Evolutionary conservation across 2,113 vertebrate genomes (phyloP), one percentile per base, ranked within the genome.

Genomic region (Elephas maximus): DNA sequence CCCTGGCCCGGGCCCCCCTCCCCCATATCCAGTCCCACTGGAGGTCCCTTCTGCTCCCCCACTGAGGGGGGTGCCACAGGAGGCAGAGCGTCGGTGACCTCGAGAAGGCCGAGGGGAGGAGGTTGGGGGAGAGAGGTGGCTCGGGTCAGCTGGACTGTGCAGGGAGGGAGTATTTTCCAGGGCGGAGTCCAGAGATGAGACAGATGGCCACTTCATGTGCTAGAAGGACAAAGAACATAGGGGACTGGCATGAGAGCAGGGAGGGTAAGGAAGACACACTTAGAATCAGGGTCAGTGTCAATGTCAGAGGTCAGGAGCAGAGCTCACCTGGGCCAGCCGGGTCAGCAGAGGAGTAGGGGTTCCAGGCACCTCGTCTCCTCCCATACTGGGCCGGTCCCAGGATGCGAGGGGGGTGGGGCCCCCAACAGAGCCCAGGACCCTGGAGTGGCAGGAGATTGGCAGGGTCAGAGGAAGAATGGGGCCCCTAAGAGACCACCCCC

Each of bases 31-130:
- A 97, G 98, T 93, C 90, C 99, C 99, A n/a, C 98, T 98, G 79
- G 99, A 99, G 91, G 98, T 96, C 1, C 95, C 96, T 44, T 98
- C 97, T 53, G 95, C 11, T 45, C 80, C 71, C 44, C 95, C 94
- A 88, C 96, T 97, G 83, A 98, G 84, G 0, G 98, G 96, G 97
- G 98, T 98, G 84, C 99, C 99, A 60, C 99, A 99, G 83, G 99
- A 99, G 74, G 99, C 99, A 0, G 99, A 99, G n/a, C 99, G 99
- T n/a, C 99, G 99, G 97, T 99, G 99, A 4, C 99, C 99, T 82
- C 99, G 99, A 28, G 98, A 83, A 98, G 98, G 88, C 82, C 69
- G 20, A 2, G 98, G 98, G 80, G 99, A 97, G 17, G 99, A 98
- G 63, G 98, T 96, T 18, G 84, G 93, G 3, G 98, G 98, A 1